These are phyloP conservation scores for Hippocampus zosterae DNA, from an alignment of 2,113 vertebrate genomes.

Conservation along the genomic window DNA sequence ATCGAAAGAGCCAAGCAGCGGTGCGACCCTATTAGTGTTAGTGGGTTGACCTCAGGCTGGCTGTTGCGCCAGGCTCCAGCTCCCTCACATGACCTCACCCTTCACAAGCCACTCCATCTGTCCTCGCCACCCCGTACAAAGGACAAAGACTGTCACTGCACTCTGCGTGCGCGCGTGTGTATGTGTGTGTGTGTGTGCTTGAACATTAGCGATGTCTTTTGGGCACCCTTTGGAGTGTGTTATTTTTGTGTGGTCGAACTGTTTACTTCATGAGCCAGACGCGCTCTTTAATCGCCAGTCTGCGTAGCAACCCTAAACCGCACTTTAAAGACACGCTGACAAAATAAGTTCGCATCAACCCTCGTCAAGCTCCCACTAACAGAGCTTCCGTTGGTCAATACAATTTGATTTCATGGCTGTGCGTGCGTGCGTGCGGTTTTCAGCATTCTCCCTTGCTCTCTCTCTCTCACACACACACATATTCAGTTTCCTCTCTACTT, in stretches of 20 bases:
- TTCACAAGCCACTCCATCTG: conserved; percentile 45
- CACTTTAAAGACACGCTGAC: conserved; percentile 6
- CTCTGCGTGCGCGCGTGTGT: conserved; percentile 16
- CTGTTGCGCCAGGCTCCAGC: conserved; percentile 57
- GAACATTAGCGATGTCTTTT: conserved; percentile 24
- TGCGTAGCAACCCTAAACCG: conserved; percentile 26
- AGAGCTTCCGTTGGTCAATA: conserved; percentile 46
- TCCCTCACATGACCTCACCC: conserved; percentile 68
- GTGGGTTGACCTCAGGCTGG: conserved; percentile 38
- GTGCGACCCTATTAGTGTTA: conserved; percentile 8
- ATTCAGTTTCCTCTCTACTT: conserved; percentile 53
- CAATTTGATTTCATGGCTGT: conserved; percentile 23
- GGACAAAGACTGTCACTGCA: conserved; percentile 48
- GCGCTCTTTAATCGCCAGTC: conserved; percentile 36
- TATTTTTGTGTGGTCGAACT: conserved; percentile 27
- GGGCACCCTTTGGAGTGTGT: conserved; percentile 9
- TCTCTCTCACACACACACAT: conserved; percentile 27
- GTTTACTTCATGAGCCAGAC: conserved; percentile 13
- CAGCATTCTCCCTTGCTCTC: conserved; percentile 45
- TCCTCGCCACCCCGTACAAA: conserved; percentile 51
- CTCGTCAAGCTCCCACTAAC: conserved; percentile 34
- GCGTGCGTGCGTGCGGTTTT: conserved; percentile 7
- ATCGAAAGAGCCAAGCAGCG: not conserved
- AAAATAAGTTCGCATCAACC: conserved; percentile 37
- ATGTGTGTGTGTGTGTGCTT: conserved; percentile 10